Evolutionary conservation across 2,797 vertebrate species (phyloP).

Genomic region (Peromyscus aztecus): DNA sequence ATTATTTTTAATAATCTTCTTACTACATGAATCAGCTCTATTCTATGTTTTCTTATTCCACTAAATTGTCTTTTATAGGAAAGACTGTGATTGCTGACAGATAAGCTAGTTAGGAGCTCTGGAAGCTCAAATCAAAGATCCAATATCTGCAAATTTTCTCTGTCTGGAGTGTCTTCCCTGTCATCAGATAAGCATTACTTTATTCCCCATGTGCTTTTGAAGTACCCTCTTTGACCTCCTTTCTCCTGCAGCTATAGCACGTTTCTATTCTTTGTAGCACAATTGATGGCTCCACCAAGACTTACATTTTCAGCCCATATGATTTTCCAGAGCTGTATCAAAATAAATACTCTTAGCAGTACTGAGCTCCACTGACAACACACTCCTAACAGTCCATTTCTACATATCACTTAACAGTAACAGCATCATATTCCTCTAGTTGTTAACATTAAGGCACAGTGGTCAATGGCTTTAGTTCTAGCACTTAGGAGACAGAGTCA

Average conservation of each 20-base stretch:
- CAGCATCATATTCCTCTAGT: neutral
- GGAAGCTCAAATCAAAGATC: slow-evolving; percentile 32
- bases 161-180: neutral
- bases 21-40: slow-evolving; percentile 21
- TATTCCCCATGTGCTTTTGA: neutral
- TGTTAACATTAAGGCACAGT: neutral
- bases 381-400: neutral
- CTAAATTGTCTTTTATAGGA: neutral
- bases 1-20: slow-evolving; percentile 19
- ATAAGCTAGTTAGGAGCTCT: slow-evolving; percentile 14
- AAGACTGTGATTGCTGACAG: neutral
- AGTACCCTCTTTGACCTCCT: neutral
- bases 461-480: too few relatives aligned
- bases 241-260: neutral
- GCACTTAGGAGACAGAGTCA: neutral
- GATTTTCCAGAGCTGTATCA: neutral
- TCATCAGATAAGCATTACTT: slow-evolving; percentile 11
- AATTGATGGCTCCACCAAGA: neutral
- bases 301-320: neutral
- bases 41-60: neutral
- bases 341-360: neutral
- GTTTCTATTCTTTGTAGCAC: neutral
- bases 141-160: neutral
- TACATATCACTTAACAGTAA: neutral
- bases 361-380: neutral